Evolutionary conservation across 2,113 vertebrate genomes (phyloP).

Genomic region (Paradisaea rubra): DNA sequence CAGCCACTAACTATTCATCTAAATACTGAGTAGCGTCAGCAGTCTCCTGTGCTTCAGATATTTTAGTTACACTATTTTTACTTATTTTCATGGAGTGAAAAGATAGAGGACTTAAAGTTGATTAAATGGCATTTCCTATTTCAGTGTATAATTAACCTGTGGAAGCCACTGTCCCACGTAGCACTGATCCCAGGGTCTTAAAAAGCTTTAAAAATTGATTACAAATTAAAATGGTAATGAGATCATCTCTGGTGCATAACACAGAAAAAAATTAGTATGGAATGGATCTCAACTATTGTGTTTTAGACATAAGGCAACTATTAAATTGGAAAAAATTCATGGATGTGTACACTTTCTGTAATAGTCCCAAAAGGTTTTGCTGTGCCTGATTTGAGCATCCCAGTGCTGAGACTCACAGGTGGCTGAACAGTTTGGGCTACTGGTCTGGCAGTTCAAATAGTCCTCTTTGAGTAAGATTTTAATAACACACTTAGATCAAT

Average conservation of each 20-base stretch:
- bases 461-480: not conserved
- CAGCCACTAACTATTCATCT: not conserved
- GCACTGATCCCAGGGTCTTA: constrained; percentile 1
- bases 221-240: constrained; percentile 31
- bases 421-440: not conserved
- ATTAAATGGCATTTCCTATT: constrained; percentile 14
- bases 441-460: not conserved
- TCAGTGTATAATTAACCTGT: not conserved
- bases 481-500: not conserved
- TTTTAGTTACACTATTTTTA: not conserved
- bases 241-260: not conserved
- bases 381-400: not conserved
- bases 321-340: not conserved
- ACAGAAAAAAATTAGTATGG: not conserved
- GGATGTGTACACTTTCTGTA: not conserved
- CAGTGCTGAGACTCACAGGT: not conserved
- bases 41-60: constrained; percentile 21
- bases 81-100: not conserved
- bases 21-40: not conserved
- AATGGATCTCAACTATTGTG: not conserved
- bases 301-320: not conserved
- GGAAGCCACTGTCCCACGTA: not conserved
- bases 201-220: constrained; percentile 26
- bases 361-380: not conserved
- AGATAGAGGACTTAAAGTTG: not conserved